Evolutionary conservation across 2,113 vertebrate species (phyloP).

Genomic region (Macaca mulatta): DNA sequence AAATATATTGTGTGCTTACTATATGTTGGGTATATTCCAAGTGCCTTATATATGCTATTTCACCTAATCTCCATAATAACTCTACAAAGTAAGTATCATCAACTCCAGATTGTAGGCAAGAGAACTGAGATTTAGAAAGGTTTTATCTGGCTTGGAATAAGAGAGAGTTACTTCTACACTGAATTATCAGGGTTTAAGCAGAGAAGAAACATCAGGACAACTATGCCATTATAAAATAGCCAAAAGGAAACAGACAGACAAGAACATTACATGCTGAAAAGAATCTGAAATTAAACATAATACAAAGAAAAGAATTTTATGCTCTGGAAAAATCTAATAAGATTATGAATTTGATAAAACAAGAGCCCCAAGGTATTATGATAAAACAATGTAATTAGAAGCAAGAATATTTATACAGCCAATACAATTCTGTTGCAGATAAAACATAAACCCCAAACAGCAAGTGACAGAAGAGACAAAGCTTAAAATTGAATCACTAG

Average conservation of each 20-base stretch:
- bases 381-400: slow-evolving; percentile 26
- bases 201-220: slow-evolving; percentile 1
- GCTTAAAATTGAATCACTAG: neutral
- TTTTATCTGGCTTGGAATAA: neutral
- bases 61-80: neutral
- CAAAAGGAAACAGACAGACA: neutral
- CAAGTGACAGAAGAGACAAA: slow-evolving; percentile 16
- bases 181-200: neutral
- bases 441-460: neutral
- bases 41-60: neutral
- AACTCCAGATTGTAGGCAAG: neutral
- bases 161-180: neutral
- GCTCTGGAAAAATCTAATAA: slow-evolving; percentile 40
- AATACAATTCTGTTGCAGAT: neutral
- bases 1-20: neutral
- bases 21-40: neutral
- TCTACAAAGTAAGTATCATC: neutral
- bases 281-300: slow-evolving; percentile 17
- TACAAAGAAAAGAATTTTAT: neutral
- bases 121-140: neutral
- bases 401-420: neutral
- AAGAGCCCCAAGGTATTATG: neutral
- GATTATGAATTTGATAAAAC: slow-evolving; percentile 32
- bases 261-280: neutral
- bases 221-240: neutral